Evolutionary conservation across 2,888 invertebrate genomes (phyloP).

Genomic region (Caenorhabditis uteleia): DNA sequence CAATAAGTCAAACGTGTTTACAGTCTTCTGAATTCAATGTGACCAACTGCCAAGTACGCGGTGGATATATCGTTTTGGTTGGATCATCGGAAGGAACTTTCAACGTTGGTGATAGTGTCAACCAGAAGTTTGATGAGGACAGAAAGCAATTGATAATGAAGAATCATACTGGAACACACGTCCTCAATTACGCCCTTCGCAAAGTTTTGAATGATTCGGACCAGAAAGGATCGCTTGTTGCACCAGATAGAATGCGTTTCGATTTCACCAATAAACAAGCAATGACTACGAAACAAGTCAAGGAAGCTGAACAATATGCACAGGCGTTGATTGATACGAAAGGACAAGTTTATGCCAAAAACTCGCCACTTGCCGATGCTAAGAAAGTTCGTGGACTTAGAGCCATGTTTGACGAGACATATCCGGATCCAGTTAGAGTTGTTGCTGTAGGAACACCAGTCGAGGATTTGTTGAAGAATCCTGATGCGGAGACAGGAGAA

Average conservation of each 20-base stretch:
- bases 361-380: conserved; percentile 82
- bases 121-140: conserved; percentile 81
- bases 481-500: conserved; percentile 80
- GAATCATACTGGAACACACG: conserved; percentile 97
- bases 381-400: conserved; percentile 89
- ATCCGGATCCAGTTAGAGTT: conserved; percentile 88
- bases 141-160: conserved; percentile 93
- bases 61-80: conserved; percentile 91
- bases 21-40: conserved; percentile 84
- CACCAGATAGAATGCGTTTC: conserved; percentile 93
- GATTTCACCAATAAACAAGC: conserved; percentile 94
- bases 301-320: conserved; percentile 81
- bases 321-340: conserved; percentile 81
- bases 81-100: conserved; percentile 85
- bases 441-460: conserved; percentile 92
- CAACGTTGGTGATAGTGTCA: conserved; percentile 84
- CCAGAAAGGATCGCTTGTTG: conserved; percentile 85
- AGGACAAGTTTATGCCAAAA: conserved; percentile 85
- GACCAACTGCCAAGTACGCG: conserved; percentile 90
- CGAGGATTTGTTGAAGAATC: conserved; percentile 85
- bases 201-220: conserved; percentile 78
- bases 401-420: conserved; percentile 97
- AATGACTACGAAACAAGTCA: conserved; percentile 84
- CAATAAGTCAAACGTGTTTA: background rate
- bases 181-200: conserved; percentile 90